Evolutionary conservation across 2,113 vertebrate species (phyloP).

Genomic region (Salvator merianae): DNA sequence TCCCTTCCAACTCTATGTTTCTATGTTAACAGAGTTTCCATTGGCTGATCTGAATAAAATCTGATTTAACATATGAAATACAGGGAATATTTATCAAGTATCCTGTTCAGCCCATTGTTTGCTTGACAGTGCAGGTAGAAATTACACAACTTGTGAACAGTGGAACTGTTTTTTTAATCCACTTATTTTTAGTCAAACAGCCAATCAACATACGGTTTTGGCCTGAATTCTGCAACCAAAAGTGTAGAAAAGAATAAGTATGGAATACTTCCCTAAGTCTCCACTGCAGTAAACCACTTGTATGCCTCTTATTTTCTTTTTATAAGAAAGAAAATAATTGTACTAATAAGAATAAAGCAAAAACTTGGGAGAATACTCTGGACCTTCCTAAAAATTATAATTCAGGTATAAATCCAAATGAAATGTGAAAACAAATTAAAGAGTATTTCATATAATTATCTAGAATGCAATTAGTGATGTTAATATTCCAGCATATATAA

Average conservation of each 20-base stretch:
- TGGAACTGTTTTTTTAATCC: too few species aligned
- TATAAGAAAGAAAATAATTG: neutral
- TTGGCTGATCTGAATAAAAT: too few species aligned
- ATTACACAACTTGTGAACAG: too few species aligned
- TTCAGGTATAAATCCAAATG: conserved; percentile 5
- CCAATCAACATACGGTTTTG: too few species aligned
- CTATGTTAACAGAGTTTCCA: too few species aligned
- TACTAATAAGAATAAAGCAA: neutral
- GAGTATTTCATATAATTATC: conserved; percentile 27
- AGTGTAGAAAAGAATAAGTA: too few species aligned
- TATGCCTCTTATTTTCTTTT: neutral
- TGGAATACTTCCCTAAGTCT: neutral
- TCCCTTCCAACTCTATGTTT: too few species aligned
- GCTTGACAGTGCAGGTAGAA: too few species aligned
- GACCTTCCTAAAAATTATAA: neutral
- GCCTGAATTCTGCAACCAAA: too few species aligned
- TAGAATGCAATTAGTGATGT: conserved; percentile 19
- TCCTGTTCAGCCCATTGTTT: too few species aligned
- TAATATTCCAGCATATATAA: conserved; percentile 17
- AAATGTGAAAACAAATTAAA: neutral
- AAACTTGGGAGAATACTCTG: neutral
- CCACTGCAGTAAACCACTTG: neutral
- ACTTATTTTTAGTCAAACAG: neutral
- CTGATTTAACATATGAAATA: too few species aligned
- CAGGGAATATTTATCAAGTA: too few species aligned